These are phyloP conservation scores for Mesembrinibis cayennensis DNA, from an alignment of 2,113 vertebrate genomes.

Conservation along the genomic window DNA sequence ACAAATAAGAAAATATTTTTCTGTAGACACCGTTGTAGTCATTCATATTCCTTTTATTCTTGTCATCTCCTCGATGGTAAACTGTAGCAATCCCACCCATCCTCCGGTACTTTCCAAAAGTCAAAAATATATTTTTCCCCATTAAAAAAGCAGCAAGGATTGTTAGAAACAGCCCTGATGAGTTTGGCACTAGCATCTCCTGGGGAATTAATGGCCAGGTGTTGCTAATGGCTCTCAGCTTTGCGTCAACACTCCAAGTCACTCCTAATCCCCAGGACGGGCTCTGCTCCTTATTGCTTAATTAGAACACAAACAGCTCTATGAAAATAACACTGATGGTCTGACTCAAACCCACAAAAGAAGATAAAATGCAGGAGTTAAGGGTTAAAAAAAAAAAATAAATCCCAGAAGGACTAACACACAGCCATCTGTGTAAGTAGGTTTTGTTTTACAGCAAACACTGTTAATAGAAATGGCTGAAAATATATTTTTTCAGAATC, in stretches of 20 bases:
- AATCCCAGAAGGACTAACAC: not conserved
- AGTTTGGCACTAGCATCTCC: constrained; percentile 49
- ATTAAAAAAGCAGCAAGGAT: constrained; percentile 37
- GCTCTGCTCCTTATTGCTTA: constrained; percentile 61
- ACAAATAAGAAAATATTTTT: not conserved
- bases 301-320: constrained; percentile 58
- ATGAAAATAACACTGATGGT: constrained; percentile 60
- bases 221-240: constrained; percentile 63
- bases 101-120: not conserved
- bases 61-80: not conserved
- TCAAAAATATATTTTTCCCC: not conserved
- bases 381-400: constrained; percentile 11
- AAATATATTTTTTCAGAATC: not conserved
- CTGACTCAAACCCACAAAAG: constrained; percentile 38
- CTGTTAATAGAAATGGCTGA: constrained; percentile 17
- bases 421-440: constrained; percentile 33
- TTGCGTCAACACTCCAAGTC: constrained; percentile 63
- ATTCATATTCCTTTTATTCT: not conserved
- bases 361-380: constrained; percentile 41
- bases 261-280: constrained; percentile 57
- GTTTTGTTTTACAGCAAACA: constrained; percentile 35
- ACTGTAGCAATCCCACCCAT: not conserved
- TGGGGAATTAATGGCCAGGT: constrained; percentile 68
- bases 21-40: not conserved
- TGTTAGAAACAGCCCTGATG: constrained; percentile 36